These are phyloP conservation scores for Ophioninae sp. DNA, from an alignment of 2,888 invertebrate genomes.

Conservation along the genomic window DNA sequence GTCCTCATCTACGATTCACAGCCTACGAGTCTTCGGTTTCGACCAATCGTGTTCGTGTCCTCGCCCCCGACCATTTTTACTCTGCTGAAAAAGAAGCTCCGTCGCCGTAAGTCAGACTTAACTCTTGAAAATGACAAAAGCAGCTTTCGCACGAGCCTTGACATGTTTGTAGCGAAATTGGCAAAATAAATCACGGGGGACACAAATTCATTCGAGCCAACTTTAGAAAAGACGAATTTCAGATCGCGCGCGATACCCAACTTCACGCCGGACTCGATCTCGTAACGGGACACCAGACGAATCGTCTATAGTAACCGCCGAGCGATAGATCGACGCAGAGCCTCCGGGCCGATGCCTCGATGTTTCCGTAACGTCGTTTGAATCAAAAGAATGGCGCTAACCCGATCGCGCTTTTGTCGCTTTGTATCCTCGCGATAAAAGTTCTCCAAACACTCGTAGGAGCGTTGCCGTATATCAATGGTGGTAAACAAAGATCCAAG, in stretches of 20 bases:
- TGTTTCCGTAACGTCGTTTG: conserved; percentile 1
- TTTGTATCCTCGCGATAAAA: not conserved
- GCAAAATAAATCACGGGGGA: not conserved
- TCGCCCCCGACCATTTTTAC: not conserved
- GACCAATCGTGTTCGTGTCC: not conserved
- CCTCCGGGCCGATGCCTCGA: not conserved
- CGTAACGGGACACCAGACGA: not conserved
- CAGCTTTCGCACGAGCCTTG: not conserved
- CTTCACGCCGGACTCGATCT: not conserved
- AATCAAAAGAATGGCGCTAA: conserved; percentile 26
- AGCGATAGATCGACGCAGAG: conserved; percentile 10
- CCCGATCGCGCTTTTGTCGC: not conserved
- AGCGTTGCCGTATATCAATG: not conserved
- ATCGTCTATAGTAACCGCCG: not conserved
- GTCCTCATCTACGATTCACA: too few relatives aligned
- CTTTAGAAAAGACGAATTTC: not conserved
- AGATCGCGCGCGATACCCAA: not conserved
- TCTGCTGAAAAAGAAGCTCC: not conserved
- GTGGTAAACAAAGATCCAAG: not conserved
- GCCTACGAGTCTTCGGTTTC: too few relatives aligned
- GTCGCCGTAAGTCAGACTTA: not conserved
- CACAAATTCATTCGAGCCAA: not conserved
- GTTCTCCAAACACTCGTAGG: not conserved
- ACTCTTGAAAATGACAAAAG: not conserved
- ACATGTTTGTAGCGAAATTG: not conserved